Conservation (phyloP, 2,888 invertebrate genomes). For the Aphidoletes aphidimyza region DNA sequence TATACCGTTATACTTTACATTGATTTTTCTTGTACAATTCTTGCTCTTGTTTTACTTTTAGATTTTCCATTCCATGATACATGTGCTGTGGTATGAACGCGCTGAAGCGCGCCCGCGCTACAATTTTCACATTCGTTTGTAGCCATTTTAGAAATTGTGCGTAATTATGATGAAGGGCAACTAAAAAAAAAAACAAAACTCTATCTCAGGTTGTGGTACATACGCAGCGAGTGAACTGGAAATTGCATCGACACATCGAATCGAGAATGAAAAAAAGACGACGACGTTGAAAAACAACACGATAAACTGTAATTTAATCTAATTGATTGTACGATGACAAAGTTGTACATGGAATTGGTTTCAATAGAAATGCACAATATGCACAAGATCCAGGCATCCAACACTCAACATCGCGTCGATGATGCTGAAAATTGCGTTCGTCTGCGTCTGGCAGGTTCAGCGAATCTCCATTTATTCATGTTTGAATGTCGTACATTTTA, state of each 20-base stretch:
- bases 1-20: slow-evolving; percentile 46
- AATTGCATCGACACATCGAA: neutral
- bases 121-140: neutral
- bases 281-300: neutral
- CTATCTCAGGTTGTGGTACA: too few relatives aligned
- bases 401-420: neutral
- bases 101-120: neutral
- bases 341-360: neutral
- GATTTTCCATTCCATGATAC: neutral
- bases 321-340: slow-evolving; percentile 50
- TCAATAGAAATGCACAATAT: neutral
- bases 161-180: neutral
- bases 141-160: slow-evolving; percentile 6
- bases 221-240: neutral
- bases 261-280: neutral
- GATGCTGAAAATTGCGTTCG: neutral
- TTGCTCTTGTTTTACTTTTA: slow-evolving; percentile 13
- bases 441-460: neutral
- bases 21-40: slow-evolving; percentile 16
- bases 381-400: neutral
- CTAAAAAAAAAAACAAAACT: too few relatives aligned
- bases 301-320: slow-evolving; percentile 53
- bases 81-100: neutral
- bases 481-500: slow-evolving; percentile 47
- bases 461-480: slow-evolving; percentile 14